Evolutionary conservation across 2,888 invertebrate genomes (phyloP).

Genomic region (Caenorhabditis sp.): DNA sequence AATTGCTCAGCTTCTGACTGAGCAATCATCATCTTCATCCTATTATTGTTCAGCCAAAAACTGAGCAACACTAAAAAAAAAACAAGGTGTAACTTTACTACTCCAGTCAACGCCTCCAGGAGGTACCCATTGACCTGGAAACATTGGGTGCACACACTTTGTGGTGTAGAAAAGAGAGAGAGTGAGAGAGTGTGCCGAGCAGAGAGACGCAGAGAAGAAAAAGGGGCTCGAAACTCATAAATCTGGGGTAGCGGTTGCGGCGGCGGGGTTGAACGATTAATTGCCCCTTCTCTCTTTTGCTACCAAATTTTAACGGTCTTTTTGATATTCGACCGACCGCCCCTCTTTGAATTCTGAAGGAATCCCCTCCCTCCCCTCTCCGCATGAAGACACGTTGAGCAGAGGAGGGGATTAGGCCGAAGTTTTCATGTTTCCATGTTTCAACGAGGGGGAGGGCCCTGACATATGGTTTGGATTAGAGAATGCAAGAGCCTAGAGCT

Average conservation of each 20-base stretch:
- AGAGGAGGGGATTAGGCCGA: too few relatives aligned
- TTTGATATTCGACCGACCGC: constrained; percentile 34
- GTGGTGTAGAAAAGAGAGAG: constrained; percentile 4
- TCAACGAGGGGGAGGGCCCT: neutral
- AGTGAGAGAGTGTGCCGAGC: neutral
- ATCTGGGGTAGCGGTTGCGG: constrained; percentile 25
- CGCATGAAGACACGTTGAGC: neutral
- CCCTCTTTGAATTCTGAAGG: neutral
- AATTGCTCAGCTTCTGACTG: too few relatives aligned
- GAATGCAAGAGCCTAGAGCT: neutral
- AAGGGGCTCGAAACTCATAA: constrained; percentile 51
- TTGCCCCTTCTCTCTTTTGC: constrained; percentile 23
- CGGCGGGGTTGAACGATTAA: constrained; percentile 52
- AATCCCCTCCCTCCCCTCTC: too few relatives aligned
- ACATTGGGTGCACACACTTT: constrained; percentile 34
- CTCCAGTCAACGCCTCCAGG: too few relatives aligned
- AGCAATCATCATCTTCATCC: too few relatives aligned
- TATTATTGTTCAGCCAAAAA: neutral
- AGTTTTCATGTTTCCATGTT: too few relatives aligned
- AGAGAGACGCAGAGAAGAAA: neutral
- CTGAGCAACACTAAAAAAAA: neutral
- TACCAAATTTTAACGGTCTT: constrained; percentile 1
- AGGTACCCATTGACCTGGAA: constrained; percentile 43
- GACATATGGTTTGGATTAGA: constrained; percentile 31
- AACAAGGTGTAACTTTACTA: constrained; percentile 22